phyloP scores from a whole-genome alignment of 2,888 invertebrate genomes.

The Gari tellinella region DNA sequence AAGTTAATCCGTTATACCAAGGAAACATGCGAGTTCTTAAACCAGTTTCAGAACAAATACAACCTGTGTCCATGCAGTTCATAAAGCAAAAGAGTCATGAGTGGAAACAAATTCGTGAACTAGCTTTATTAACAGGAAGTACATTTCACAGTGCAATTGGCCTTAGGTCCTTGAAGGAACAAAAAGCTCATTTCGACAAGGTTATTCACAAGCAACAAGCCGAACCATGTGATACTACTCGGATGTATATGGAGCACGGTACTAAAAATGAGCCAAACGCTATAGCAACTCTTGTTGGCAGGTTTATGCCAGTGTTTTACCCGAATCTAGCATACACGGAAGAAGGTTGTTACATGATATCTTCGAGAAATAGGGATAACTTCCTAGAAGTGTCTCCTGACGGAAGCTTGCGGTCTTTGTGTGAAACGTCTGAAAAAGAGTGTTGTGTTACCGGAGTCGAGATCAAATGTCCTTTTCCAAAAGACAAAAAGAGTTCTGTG shows the following conservation, averaged over 20 bases:
- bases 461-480: constrained; percentile 43
- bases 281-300: constrained; percentile 16
- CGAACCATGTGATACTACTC: not conserved
- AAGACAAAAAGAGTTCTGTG: not conserved
- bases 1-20: not conserved
- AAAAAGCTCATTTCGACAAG: constrained; percentile 6
- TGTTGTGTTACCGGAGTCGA: constrained; percentile 11
- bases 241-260: constrained; percentile 18
- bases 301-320: constrained; percentile 14
- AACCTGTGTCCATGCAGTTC: not conserved
- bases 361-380: too few relatives aligned
- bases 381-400: constrained; percentile 52
- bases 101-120: constrained; percentile 5
- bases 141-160: constrained; percentile 11
- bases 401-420: constrained; percentile 34
- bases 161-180: constrained; percentile 8
- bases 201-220: not conserved
- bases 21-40: not conserved
- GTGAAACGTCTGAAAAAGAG: not conserved
- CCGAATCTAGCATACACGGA: constrained; percentile 1
- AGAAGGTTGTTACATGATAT: constrained; percentile 43
- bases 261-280: constrained; percentile 19
- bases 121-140: constrained; percentile 22
- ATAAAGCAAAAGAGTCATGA: constrained; percentile 5
- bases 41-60: too few relatives aligned